Conservation (phyloP, 2,113 vertebrate genomes). For the Budorcas taxicolor region DNA sequence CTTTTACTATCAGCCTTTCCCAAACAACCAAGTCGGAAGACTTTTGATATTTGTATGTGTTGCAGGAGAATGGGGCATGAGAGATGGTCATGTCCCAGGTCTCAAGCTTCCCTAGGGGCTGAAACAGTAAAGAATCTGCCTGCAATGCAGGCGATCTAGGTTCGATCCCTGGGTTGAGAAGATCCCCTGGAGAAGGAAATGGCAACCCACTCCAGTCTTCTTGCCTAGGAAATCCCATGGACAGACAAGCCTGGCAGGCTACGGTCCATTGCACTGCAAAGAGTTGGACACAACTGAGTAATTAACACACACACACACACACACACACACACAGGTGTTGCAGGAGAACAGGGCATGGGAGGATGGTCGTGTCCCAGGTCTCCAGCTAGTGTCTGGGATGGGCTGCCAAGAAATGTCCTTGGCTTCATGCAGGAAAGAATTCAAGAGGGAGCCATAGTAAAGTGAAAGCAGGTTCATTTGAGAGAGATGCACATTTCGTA, state of each 20-base stretch:
- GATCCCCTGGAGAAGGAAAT: neutral
- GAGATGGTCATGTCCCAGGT: neutral
- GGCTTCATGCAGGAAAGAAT: neutral
- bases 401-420: neutral
- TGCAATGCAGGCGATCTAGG: neutral
- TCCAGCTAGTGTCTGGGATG: neutral
- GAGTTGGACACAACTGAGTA: neutral
- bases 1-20: neutral
- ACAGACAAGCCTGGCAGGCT: neutral
- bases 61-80: neutral
- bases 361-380: too few species aligned
- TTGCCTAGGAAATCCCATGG: neutral
- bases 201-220: neutral
- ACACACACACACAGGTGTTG: neutral
- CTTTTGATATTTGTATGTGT: neutral
- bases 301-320: neutral
- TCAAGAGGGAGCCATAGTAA: neutral
- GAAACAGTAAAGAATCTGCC: neutral
- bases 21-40: neutral
- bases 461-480: neutral
- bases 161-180: rapidly evolving
- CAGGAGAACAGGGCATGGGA: neutral
- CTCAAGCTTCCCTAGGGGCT: neutral
- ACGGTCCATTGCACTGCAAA: neutral
- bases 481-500: neutral